Base-by-base conservation (phyloP, 1,140 invertebrate species). In the Rhizoglyphus robini region DNA sequence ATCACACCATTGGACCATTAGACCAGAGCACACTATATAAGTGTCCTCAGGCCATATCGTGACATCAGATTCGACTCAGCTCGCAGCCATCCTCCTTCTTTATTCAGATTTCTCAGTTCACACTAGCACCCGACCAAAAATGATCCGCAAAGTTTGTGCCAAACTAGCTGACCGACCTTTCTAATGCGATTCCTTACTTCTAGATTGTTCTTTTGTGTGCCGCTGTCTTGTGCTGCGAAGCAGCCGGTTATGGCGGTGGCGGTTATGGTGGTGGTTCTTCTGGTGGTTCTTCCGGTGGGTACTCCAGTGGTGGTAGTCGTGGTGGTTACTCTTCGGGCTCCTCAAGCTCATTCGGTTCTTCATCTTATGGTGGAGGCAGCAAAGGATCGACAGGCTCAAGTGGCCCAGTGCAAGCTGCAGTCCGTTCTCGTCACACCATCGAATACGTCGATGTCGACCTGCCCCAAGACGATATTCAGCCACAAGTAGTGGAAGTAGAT, bases 371-470 rank as follows among this genome's bases (percentile, higher is more conserved):
- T 4, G 51, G 51, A 31, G 61, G 36, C 2, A 41, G 61, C n/a
- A 18, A 63, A 15, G 61, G 61, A n/a, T 29, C 20, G 31, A n/a
- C 13, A 15, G 57, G n/a, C 27, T 27, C 23, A 18, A 13, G n/a
- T 3, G 41, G 41, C 18, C 13, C 41, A n/a, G 20, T 63, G 32
- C 61, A 41, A 34, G 61, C 61, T 59, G 61, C 61, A 18, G 41
- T 63, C 30, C 2, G 29, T 1, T 46, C 61, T 2, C 15, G 41
- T n/a, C 47, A 63, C 27, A 47, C n/a, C 2, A 48, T 63, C 27
- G 61, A 63, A 49, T 63, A 63, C 32, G 41, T 63, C 3, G 61
- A 63, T 63, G 32, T 63, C 18, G 61, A 63, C 32, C 36, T 63
- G 27, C 61, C 61, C 8, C 61, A 63, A 34, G 61, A 63, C 27